Evolutionary conservation across 1,140 invertebrate species (phyloP).

Genomic region (Heterodera schachtii): DNA sequence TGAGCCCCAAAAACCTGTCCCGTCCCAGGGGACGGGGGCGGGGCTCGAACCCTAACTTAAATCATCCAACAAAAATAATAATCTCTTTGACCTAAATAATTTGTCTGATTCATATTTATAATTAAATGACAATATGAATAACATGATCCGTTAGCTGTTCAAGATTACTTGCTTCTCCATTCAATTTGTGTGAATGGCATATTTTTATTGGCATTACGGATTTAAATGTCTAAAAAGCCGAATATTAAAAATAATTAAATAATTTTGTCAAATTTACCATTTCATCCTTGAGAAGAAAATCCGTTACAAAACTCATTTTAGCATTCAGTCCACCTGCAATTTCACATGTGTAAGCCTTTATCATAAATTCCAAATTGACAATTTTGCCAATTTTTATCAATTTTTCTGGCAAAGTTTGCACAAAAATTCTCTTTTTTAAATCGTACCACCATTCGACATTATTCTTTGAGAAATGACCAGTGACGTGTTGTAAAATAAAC

Average conservation of each 20-base stretch:
- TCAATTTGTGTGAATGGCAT: neutral
- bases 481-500: no score
- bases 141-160: no score
- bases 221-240: neutral
- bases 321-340: neutral
- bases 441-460: neutral
- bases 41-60: no score
- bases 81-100: no score
- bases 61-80: no score
- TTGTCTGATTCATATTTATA: no score
- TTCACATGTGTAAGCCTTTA: neutral
- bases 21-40: no score
- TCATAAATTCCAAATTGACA: neutral
- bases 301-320: neutral
- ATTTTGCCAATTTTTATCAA: neutral
- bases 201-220: neutral
- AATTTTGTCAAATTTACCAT: neutral
- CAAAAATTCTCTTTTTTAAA: neutral
- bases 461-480: neutral
- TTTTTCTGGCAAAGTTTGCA: neutral
- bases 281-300: neutral
- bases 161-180: no score
- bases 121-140: no score
- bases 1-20: no score
- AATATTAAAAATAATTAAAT: neutral